Conservation (phyloP, 92 coral and sea anemone species). For the Blastomussa wellsi region DNA sequence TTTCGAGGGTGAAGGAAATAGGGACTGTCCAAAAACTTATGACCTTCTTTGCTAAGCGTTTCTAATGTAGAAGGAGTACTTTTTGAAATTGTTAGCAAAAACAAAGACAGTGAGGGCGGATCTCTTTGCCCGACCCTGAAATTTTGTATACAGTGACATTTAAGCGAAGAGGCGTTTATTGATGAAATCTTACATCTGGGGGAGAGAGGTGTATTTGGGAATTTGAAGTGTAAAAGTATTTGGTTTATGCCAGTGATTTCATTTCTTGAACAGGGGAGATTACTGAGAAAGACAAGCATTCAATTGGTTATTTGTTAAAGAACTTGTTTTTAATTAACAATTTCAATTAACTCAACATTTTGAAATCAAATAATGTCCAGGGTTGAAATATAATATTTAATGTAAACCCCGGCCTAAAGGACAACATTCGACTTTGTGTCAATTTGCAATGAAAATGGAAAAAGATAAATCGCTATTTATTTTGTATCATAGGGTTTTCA, state of each 20-base stretch:
- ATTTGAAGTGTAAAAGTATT: background rate
- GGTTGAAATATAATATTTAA: background rate
- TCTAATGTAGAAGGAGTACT: background rate
- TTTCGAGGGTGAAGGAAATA: background rate
- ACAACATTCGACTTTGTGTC: background rate
- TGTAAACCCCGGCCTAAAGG: background rate
- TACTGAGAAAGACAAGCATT: too few species aligned
- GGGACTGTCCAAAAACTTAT: background rate
- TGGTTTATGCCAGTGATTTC: background rate
- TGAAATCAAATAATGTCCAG: background rate
- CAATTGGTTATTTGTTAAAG: too few species aligned
- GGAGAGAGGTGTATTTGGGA: background rate
- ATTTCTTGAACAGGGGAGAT: too few species aligned
- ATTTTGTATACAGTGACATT: background rate
- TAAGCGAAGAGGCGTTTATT: background rate
- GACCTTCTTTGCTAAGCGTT: background rate
- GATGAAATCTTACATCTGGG: background rate
- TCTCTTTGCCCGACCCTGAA: background rate
- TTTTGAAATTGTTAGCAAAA: background rate
- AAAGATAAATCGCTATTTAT: background rate
- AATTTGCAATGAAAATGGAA: background rate
- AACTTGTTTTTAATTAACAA: too few species aligned
- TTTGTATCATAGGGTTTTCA: background rate
- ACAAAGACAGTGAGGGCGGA: background rate
- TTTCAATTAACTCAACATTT: background rate